Evolutionary conservation across 2,113 vertebrate genomes (phyloP), one percentile per base, ranked within the genome.

Genomic region (Ciconia stormi): DNA sequence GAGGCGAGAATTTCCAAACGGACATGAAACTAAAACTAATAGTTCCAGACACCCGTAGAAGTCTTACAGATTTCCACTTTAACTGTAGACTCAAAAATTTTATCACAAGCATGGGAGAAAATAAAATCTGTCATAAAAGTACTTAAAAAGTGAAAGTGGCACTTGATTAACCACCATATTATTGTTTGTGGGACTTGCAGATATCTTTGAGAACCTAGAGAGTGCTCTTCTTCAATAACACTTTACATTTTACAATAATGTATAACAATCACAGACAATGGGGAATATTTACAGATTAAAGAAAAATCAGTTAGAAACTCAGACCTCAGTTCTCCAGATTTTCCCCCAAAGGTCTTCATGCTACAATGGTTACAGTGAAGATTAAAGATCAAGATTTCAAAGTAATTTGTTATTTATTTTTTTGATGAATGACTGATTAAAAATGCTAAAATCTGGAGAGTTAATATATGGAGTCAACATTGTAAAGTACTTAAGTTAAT

Each of bases 351-450:
- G 40, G 47, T 79, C 52, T 65, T 89, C 25, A 65, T 55, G 65
- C 47, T 47, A 63, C 38, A 67, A 14, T 3, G 13, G 69, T 61
- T 95, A 79, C 26, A 61, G 19, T 27, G 30, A 82, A 46, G 49
- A 95, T 65, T 93, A 91, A 91, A 94, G 47, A 94, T 79, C 49
- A 85, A 90, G 77, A 85, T 89, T 89, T 87, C 52, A 80, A 93
- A 71, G 5, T 19, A 82, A 46, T 74, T 87, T 91, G 23, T 21
- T 55, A 2, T 46, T 74, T 58, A 20, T 59, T 82, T 87, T 55
- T 82, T 84, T 83, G 10, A 79, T 63, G 55, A 32, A 72, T 63
- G 55, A 62, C n/a, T 93, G 59, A 83, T 70, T 58, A 90, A 95
- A 93, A 92, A 17, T 70, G 40, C 21, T 82, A 74, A 92, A 93